phyloP scores from a whole-genome alignment of 2,113 vertebrate genomes.

The Rhea americana region DNA sequence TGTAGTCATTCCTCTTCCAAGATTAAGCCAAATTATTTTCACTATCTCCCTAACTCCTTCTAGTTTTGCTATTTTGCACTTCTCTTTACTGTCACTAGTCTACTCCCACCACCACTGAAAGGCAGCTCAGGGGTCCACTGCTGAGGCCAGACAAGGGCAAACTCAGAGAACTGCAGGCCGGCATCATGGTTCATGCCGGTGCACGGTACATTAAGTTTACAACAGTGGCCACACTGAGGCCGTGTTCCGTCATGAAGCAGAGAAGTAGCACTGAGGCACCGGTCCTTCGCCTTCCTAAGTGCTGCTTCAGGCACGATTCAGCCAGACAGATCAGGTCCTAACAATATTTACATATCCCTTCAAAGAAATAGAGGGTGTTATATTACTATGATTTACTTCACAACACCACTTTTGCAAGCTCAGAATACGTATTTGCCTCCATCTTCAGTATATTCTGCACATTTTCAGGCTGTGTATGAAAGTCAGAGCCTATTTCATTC shows the following conservation, averaged over 20 bases:
- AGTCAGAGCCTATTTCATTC: background rate
- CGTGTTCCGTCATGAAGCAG: fast-evolving
- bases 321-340: background rate
- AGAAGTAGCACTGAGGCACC: background rate
- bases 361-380: background rate
- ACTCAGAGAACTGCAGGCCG: background rate
- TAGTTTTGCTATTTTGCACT: background rate
- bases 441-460: background rate
- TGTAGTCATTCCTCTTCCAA: background rate
- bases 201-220: background rate
- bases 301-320: background rate
- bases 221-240: background rate
- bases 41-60: background rate
- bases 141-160: background rate
- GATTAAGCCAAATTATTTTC: background rate
- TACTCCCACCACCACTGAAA: background rate
- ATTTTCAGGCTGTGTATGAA: background rate
- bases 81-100: background rate
- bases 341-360: background rate
- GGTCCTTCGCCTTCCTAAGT: background rate
- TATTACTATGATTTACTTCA: background rate
- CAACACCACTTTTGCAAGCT: background rate
- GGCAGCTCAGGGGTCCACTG: background rate
- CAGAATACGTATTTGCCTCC: background rate
- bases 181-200: no score